Evolutionary conservation across 2,113 vertebrate genomes (phyloP).

Genomic region (Clupea harengus): DNA sequence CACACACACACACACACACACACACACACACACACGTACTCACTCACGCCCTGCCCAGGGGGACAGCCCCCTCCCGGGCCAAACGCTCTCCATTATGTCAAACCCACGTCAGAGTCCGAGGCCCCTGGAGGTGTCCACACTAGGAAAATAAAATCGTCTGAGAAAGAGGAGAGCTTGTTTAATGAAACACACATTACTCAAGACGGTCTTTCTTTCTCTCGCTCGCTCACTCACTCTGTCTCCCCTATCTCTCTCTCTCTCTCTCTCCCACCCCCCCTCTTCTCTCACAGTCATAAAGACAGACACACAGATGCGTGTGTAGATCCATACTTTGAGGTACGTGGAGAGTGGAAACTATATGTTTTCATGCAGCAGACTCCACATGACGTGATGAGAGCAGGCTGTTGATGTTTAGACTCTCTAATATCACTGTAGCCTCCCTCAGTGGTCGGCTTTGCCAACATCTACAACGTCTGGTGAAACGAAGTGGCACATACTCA

Average conservation of each 20-base stretch:
- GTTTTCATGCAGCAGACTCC: neutral
- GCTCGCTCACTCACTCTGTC: neutral
- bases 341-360: neutral
- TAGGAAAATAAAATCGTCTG: neutral
- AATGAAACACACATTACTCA: conserved; percentile 12
- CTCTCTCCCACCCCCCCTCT: conserved; percentile 34
- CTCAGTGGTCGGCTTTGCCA: neutral
- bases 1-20: conserved; percentile 1
- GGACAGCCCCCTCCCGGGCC: neutral
- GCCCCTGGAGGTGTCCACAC: conserved; percentile 3
- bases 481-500: neutral
- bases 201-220: neutral
- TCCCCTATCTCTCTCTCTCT: conserved; percentile 11
- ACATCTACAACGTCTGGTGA: neutral
- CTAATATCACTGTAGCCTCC: neutral
- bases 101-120: neutral
- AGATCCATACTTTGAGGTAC: neutral
- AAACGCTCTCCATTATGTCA: neutral
- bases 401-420: conserved; percentile 6
- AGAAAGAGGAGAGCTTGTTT: conserved; percentile 16
- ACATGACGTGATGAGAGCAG: neutral
- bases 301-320: neutral
- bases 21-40: neutral
- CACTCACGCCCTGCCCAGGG: neutral
- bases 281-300: neutral